phyloP scores from a whole-genome alignment of 2,888 invertebrate species.

The Mesorhabditis spiculigera region DNA sequence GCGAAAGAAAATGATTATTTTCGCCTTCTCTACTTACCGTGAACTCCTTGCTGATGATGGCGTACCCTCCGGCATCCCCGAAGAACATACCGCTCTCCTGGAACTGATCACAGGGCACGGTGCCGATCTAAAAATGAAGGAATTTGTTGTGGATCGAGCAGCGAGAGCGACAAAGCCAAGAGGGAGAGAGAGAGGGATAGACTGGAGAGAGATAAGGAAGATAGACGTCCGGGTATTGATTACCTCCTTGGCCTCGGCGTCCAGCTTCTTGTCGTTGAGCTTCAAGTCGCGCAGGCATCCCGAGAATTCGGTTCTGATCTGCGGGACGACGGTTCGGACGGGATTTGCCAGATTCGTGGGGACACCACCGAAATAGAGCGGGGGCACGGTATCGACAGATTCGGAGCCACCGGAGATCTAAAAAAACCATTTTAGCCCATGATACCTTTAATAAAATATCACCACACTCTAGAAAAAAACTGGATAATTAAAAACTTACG shows the following conservation, averaged over 20 bases:
- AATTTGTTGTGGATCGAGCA: background rate
- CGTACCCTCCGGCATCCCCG: constrained; percentile 60
- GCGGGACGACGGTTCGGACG: constrained; percentile 31
- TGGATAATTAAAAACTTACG: background rate
- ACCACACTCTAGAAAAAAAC: background rate
- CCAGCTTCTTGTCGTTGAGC: constrained; percentile 54
- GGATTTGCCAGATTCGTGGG: constrained; percentile 35
- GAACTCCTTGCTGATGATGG: constrained; percentile 49
- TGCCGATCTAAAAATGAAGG: constrained; percentile 23
- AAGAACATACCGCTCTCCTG: constrained; percentile 62
- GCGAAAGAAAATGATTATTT: background rate
- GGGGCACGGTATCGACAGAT: constrained; percentile 55
- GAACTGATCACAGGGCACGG: constrained; percentile 55
- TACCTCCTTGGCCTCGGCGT: constrained; percentile 24
- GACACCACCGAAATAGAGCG: constrained; percentile 61
- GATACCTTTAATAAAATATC: no score
- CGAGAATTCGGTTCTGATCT: constrained; percentile 53
- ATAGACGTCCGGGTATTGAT: background rate
- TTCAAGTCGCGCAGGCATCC: constrained; percentile 61
- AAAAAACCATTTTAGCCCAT: constrained; percentile 9
- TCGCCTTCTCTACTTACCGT: constrained; percentile 20
- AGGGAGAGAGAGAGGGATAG: background rate
- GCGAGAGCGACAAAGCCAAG: background rate
- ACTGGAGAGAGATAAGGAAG: background rate
- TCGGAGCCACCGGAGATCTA: constrained; percentile 44